Base-by-base conservation (phyloP, 1,140 invertebrate species). In the Panagrolaimus sp. region DNA sequence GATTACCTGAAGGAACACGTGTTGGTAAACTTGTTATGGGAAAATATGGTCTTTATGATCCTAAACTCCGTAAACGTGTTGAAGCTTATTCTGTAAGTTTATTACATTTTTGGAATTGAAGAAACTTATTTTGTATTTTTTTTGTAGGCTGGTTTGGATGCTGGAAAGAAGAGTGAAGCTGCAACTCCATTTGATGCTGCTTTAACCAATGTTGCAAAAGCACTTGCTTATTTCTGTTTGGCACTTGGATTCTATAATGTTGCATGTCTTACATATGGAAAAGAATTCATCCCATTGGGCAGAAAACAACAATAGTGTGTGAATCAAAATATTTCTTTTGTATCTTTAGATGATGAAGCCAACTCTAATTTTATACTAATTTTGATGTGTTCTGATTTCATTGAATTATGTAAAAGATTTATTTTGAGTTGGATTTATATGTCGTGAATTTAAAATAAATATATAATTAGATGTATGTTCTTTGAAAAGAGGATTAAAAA, bases 1-100 rank as follows among this genome's bases (percentile, higher is more conserved):
- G 80, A 72, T 78, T 82, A 3, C 80, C 79, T 32, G 81, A 82
- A 64, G 80, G 80, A 46, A 82, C 80, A n/a, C 77, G 74, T 7
- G 68, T 69, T 63, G 80, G 80, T 17, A 76, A 81, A 17, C 72
- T 82, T 32, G 80, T 82, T 38, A 82, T 82, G 80, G 80, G 80
- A 43, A 82, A 82, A 70, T 82, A 82, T 48, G 80, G 80, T 15
- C 77, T 82, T 14, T 83, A 83, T 64, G 70, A 75, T 47, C 80
- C 80, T 12, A 71, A 72, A 26, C 69, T 82, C 17, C 74, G 73
- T 43, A 73, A 72, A 26, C 68, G 70, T 43, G 79, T 79, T 21
- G 73, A 81, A 38, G 70, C 64, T 38, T 78, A 72, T 68, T 64
- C 65, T 12, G 78, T 79, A 65, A 63, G 77, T 71, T 46, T 14